A percentile compares a stretch with the other conserved stretches of the same genome.
Evolutionary conservation across 2,888 invertebrate species (phyloP).

Genomic region (Chloromyia formosa): DNA sequence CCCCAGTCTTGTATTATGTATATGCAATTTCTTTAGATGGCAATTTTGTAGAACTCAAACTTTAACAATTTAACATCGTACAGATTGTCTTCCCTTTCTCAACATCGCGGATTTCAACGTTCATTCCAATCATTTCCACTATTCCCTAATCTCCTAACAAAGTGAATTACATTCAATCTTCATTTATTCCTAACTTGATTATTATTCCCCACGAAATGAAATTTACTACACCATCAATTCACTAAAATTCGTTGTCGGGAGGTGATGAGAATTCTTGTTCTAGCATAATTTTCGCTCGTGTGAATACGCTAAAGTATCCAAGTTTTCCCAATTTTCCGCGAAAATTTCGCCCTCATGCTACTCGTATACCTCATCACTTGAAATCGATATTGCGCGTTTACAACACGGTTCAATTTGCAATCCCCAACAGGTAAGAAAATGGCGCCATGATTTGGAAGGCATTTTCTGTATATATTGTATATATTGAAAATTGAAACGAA

Average conservation of each 20-base stretch:
- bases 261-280: neutral
- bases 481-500: neutral
- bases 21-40: too few relatives aligned
- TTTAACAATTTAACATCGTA: neutral
- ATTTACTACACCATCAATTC: neutral
- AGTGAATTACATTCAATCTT: conserved; percentile 34
- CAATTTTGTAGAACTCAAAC: neutral
- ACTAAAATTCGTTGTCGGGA: neutral
- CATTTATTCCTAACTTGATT: conserved; percentile 29
- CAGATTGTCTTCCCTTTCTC: neutral
- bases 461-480: neutral
- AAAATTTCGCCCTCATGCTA: too few relatives aligned
- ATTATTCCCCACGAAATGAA: conserved; percentile 12
- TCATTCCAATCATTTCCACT: neutral
- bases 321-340: neutral
- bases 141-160: neutral
- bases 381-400: too few relatives aligned
- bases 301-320: conserved; percentile 4
- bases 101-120: neutral
- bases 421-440: too few relatives aligned
- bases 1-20: too few relatives aligned
- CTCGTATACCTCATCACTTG: neutral
- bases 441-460: too few relatives aligned
- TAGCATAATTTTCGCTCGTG: neutral
- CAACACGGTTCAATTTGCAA: too few relatives aligned